A percentile compares a stretch with the other conserved stretches of the same genome.
These are phyloP conservation scores for Drosophila novamexicana DNA, from an alignment of 1,140 invertebrate genomes.

Conservation along the genomic window DNA sequence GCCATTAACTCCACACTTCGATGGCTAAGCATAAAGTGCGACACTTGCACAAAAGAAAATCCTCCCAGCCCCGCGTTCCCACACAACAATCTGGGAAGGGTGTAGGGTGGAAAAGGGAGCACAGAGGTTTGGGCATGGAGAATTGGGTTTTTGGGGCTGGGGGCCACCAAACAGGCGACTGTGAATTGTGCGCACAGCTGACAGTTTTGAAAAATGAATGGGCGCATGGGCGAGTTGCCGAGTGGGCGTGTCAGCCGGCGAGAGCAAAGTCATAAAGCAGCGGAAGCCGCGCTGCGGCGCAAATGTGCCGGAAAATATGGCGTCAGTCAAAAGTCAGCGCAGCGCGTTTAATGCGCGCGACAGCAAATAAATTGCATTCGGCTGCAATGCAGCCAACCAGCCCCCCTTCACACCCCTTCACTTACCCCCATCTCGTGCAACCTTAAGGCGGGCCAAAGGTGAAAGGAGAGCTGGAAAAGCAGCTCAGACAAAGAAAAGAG, in stretches of 20 bases:
- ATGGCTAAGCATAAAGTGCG: slow-evolving; percentile 71
- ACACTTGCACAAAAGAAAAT: slow-evolving; percentile 29
- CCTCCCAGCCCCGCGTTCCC: neutral
- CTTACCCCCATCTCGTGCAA: too few species aligned
- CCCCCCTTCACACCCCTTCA: neutral
- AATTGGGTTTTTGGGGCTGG: neutral
- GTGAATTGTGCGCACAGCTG: slow-evolving; percentile 68
- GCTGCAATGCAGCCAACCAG: slow-evolving; percentile 41
- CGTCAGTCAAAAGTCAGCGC: slow-evolving; percentile 80
- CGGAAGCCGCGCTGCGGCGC: slow-evolving; percentile 54
- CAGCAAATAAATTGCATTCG: slow-evolving; percentile 83
- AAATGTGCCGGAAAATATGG: slow-evolving; percentile 76
- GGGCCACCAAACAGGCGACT: slow-evolving; percentile 46
- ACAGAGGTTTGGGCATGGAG: slow-evolving; percentile 1
- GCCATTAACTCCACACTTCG: slow-evolving; percentile 76
- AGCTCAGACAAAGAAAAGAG: slow-evolving; percentile 7
- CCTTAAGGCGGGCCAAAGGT: neutral
- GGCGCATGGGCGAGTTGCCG: slow-evolving; percentile 3
- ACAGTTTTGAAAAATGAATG: slow-evolving; percentile 80
- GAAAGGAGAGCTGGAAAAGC: slow-evolving; percentile 33
- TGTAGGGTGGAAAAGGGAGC: neutral
- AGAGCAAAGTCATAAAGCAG: slow-evolving; percentile 37
- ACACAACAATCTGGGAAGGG: neutral
- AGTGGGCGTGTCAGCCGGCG: slow-evolving; percentile 29
- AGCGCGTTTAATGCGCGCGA: slow-evolving; percentile 73